These are phyloP conservation scores for Rhipidura dahli DNA, from an alignment of 2,113 vertebrate genomes.

Conservation along the genomic window DNA sequence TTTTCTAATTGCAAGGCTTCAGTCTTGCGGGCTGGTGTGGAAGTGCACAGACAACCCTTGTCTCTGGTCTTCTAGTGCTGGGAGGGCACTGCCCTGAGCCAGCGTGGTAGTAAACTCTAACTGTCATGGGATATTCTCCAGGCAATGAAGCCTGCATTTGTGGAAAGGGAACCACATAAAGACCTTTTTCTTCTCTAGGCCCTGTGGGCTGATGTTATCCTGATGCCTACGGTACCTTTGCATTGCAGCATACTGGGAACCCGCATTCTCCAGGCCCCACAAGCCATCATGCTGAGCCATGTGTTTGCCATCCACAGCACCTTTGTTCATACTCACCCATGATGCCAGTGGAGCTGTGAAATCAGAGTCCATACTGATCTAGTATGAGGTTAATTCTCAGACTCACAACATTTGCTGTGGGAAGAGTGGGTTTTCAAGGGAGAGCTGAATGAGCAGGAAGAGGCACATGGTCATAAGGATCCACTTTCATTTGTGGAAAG, in stretches of 20 bases:
- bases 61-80: background rate
- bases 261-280: background rate
- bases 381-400: background rate
- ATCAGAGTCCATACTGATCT: background rate
- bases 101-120: background rate
- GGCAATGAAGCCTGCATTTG: background rate
- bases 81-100: background rate
- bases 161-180: background rate
- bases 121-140: background rate
- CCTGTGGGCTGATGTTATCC: background rate
- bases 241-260: background rate
- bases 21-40: background rate
- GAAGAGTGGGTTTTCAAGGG: background rate
- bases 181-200: background rate
- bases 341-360: background rate
- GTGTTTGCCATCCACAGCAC: background rate
- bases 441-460: background rate
- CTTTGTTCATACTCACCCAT: background rate
- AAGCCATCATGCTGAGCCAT: rapidly evolving
- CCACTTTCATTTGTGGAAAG: background rate
- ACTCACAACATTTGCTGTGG: background rate
- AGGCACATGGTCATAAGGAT: background rate
- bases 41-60: background rate
- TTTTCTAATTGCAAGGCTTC: background rate
- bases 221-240: background rate